A percentile compares a stretch with the other conserved stretches of the same genome.
Conservation (phyloP, 2,888 invertebrate genomes). For the Hemicrepidius hirtus region DNA sequence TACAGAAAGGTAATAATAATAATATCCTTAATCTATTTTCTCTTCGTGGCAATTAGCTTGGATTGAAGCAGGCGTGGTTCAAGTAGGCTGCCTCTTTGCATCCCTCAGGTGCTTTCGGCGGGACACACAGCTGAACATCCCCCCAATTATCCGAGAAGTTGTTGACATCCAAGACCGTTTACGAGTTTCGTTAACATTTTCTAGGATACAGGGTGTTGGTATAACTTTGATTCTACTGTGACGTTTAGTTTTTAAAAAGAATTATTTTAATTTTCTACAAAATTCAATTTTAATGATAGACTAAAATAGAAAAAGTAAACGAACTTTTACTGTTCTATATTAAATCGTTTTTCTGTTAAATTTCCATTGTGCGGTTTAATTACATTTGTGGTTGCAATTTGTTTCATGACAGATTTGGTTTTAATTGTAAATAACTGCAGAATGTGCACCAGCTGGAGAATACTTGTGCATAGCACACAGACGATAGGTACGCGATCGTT, state of each 20-base stretch:
- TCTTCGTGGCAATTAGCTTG: conserved; percentile 24
- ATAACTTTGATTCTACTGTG: neutral
- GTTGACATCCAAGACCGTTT: conserved; percentile 34
- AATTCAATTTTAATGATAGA: too few species aligned
- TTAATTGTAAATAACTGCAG: conserved; percentile 10
- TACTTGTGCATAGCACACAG: neutral
- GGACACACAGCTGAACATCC: conserved; percentile 31
- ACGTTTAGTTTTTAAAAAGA: neutral
- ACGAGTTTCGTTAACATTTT: conserved; percentile 12
- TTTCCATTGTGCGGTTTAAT: conserved; percentile 20
- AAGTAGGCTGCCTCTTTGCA: conserved; percentile 16
- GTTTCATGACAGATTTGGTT: conserved; percentile 17
- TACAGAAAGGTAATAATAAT: neutral
- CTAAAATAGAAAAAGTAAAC: neutral
- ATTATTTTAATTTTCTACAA: neutral
- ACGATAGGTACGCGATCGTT: too few species aligned
- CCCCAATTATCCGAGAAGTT: conserved; percentile 40
- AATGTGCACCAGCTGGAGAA: conserved; percentile 7
- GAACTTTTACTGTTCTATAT: neutral
- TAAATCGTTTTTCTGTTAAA: conserved; percentile 9
- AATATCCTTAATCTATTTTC: conserved; percentile 23
- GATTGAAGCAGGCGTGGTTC: neutral
- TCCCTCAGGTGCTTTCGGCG: conserved; percentile 26
- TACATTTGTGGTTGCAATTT: conserved; percentile 14
- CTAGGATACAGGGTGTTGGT: neutral